phyloP scores from a whole-genome alignment of 1,140 invertebrate species.

The Mercenaria mercenaria region DNA sequence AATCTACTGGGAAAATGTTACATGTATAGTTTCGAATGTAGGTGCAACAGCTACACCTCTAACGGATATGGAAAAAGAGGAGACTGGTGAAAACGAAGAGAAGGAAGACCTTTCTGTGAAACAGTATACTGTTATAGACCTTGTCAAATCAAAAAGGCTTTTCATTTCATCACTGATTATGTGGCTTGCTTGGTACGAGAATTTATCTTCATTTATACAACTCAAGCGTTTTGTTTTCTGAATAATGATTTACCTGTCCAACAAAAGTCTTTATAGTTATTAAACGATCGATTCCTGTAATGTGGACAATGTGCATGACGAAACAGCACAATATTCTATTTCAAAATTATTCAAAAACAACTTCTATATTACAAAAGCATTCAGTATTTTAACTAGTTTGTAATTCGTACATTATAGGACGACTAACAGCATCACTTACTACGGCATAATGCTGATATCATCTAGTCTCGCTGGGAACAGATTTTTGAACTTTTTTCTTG shows the following conservation, averaged over 20 bases:
- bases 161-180: slow-evolving; percentile 47
- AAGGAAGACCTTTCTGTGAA: background rate
- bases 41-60: background rate
- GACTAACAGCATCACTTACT: slow-evolving; percentile 88
- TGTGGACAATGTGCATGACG: no score
- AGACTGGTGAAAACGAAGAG: background rate
- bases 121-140: slow-evolving; percentile 21
- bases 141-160: slow-evolving; percentile 8
- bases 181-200: slow-evolving; percentile 39
- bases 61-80: background rate
- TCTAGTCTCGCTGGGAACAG: slow-evolving; percentile 65
- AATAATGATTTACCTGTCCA: no score
- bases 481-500: slow-evolving; percentile 77
- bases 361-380: no score
- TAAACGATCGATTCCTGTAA: no score
- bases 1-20: no score
- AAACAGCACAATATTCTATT: no score
- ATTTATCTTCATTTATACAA: no score
- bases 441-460: slow-evolving; percentile 88
- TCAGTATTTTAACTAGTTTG: no score
- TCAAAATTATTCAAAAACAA: no score
- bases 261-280: no score
- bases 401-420: slow-evolving; percentile 89
- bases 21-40: no score
- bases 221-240: background rate